phyloP scores from a whole-genome alignment of 2,113 vertebrate genomes.

The Corythoichthys intestinalis region DNA sequence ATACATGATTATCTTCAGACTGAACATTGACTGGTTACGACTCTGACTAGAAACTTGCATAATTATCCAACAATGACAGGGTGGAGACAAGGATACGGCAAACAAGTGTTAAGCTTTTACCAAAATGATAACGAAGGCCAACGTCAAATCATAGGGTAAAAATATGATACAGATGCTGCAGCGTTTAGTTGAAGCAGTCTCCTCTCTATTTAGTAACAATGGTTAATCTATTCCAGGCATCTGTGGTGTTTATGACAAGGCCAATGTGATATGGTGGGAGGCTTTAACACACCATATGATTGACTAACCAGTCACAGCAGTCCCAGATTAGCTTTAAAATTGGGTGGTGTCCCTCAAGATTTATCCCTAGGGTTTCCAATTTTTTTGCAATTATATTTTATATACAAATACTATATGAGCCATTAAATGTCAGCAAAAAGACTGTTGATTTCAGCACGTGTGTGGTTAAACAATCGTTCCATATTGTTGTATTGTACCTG shows the following conservation, averaged over 20 bases:
- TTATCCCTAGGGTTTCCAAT: not conserved
- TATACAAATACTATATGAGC: not conserved
- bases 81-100: slow-evolving; percentile 5
- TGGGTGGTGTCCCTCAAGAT: not conserved
- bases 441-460: not conserved
- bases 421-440: not conserved
- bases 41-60: slow-evolving; percentile 19
- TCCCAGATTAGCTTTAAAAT: not conserved
- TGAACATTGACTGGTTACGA: slow-evolving; percentile 16
- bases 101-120: slow-evolving; percentile 24
- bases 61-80: slow-evolving; percentile 53
- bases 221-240: slow-evolving; percentile 27
- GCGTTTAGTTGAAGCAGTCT: slow-evolving; percentile 6
- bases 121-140: slow-evolving; percentile 31
- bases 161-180: slow-evolving; percentile 11
- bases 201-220: slow-evolving; percentile 25
- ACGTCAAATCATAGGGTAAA: slow-evolving; percentile 48
- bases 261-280: slow-evolving; percentile 3
- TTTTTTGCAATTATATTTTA: not conserved
- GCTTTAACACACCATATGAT: slow-evolving; percentile 10
- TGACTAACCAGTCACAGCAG: not conserved
- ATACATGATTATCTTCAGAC: slow-evolving; percentile 15
- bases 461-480: not conserved
- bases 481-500: not conserved
- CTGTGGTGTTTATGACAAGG: slow-evolving; percentile 40